Evolutionary conservation across 2,113 vertebrate genomes (phyloP), one percentile per base, ranked within the genome.

Genomic region (Erpornis zantholeuca): DNA sequence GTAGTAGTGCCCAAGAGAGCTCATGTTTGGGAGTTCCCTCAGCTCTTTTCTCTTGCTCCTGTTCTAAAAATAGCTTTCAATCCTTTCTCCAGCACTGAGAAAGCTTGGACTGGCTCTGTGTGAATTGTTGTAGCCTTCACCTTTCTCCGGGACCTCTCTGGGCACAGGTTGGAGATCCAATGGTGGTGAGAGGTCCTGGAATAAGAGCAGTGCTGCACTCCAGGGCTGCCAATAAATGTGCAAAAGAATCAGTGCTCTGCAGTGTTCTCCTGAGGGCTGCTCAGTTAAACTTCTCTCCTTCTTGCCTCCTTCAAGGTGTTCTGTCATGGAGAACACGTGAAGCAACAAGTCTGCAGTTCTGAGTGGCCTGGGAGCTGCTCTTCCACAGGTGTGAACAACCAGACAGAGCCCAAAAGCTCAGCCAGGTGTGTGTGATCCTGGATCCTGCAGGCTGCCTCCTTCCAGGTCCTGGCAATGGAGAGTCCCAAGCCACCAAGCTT

Each of bases 251-350:
- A 10, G 21, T 19, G 35, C 44, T 71, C 71, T 61, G 49, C 66
- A 44, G 10, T 1, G 7, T 5, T 2, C 40, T 53, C 0, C 29
- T n/a, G 36, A 60, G 33, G 53, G 31, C 47, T 36, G 7, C 20
- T 69, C n/a, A 18, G n/a, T 54, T 35, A 4, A 54, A 19, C 31
- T 59, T 42, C 61, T 33, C 33, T 78, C 47, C 25, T 64, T 49
- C 36, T 92, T 75, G 21, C 27, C 24, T 64, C 44, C 57, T 64
- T 19, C 65, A 64, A 5, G 53, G 35, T 36, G 75, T 87, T 36
- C 11, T 60, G 9, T 8, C 10, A 0, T 16, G 56, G 40, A 68
- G 49, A 45, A 35, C 29, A 12, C 2, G 3, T 0, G 3, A 56
- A 75, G 81, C 47, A 82, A 35, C 22, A 35, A 19, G 7, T 44